These are phyloP conservation scores for Drymonia ruficornis DNA, from an alignment of 2,888 invertebrate species.

Conservation along the genomic window DNA sequence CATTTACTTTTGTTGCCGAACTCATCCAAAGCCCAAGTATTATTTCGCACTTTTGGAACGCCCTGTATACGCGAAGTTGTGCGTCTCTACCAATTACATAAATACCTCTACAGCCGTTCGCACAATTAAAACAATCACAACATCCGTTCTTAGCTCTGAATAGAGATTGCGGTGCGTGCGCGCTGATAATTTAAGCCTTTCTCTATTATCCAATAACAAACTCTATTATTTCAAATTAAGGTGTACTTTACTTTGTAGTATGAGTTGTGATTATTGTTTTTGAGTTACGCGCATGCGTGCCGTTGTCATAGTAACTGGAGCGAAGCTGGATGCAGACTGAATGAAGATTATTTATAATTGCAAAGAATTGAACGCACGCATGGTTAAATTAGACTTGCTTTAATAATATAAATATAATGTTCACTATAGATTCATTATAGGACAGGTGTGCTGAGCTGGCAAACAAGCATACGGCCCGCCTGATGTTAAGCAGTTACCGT, in stretches of 20 bases:
- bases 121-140: background rate
- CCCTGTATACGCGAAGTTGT: too few relatives aligned
- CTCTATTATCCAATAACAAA: background rate
- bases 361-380: background rate
- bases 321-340: background rate
- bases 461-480: too few relatives aligned
- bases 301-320: slow-evolving; percentile 2
- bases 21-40: too few relatives aligned
- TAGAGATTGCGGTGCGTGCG: slow-evolving; percentile 2
- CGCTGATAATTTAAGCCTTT: background rate
- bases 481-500: too few relatives aligned
- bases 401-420: too few relatives aligned
- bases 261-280: background rate
- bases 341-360: slow-evolving; percentile 1
- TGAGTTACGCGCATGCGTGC: slow-evolving; percentile 1
- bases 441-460: too few relatives aligned
- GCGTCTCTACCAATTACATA: background rate
- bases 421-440: too few relatives aligned
- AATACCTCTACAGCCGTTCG: background rate
- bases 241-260: background rate
- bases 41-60: too few relatives aligned
- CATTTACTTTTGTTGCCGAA: too few relatives aligned
- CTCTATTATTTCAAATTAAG: background rate
- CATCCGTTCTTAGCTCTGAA: background rate
- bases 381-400: background rate